These are phyloP conservation scores for Lasioglossum leucozonium DNA, from an alignment of 2,888 invertebrate species.

Conservation along the genomic window DNA sequence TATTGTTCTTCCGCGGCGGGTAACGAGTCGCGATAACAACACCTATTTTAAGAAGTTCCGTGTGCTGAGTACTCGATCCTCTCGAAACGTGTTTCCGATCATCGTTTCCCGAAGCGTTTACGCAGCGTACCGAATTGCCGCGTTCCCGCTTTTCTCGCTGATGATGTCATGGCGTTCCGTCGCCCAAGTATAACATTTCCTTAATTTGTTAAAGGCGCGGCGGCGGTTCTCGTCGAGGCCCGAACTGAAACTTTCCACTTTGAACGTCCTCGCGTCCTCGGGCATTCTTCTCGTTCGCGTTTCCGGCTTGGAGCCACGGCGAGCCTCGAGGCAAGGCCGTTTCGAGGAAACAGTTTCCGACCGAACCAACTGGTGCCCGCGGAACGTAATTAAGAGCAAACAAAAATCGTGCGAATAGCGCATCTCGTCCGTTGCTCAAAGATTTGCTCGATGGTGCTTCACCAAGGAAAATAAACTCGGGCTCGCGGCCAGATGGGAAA, in stretches of 20 bases:
- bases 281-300: background rate
- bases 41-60: background rate
- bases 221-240: background rate
- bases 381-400: background rate
- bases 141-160: background rate
- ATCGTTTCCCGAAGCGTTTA: background rate
- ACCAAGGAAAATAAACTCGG: constrained; percentile 66
- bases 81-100: constrained; percentile 30
- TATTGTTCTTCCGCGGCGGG: background rate
- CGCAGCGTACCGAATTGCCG: background rate
- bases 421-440: constrained; percentile 19
- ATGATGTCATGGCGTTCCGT: constrained; percentile 42
- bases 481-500: constrained; percentile 60
- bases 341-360: background rate
- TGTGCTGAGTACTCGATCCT: background rate
- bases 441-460: constrained; percentile 31
- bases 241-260: background rate
- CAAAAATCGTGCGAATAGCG: constrained; percentile 20
- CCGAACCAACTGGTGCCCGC: constrained; percentile 5
- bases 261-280: background rate
- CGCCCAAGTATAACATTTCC: background rate
- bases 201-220: background rate
- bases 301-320: background rate
- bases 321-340: background rate
- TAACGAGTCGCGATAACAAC: background rate